Evolutionary conservation across 1,140 invertebrate genomes (phyloP), one percentile per base, ranked within the genome.

Genomic region (Hypsibius dujardini): DNA sequence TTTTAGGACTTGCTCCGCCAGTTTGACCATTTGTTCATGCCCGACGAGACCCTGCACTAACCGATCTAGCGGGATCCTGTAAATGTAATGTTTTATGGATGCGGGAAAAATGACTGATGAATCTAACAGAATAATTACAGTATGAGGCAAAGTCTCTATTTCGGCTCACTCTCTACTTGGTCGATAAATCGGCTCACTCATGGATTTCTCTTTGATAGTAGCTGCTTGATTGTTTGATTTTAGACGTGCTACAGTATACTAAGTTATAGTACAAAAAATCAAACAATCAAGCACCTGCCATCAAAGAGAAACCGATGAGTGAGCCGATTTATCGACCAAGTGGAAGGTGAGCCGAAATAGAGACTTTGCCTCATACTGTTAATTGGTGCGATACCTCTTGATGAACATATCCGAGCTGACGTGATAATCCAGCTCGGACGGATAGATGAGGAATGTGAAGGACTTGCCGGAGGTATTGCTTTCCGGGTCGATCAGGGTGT

Each of bases 381-480:
- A n/a, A n/a, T n/a, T n/a, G n/a, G n/a, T n/a, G n/a, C n/a, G n/a
- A n/a, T 67, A 67, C 62, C 62, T 7, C 42, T 42, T 7, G 7
- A 67, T 3, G 45, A 67, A 67, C 3, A 67, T 3, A 42, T 67
- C 42, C 7, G 62, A 14, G 42, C 62, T 67, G 62, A 67, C 62
- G 42, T 67, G 62, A 42, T 67, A 67, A 42, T 67, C 62, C 62
- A 67, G 62, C 45, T 67, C 62, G 42, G 62, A 67, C 3, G 62
- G 62, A 67, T 67, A 67, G 42, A 67, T 42, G 3, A 67, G 42
- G 42, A 67, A 67, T 42, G 62, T 42, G 42, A 67, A 67, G 7
- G 62, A 67, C 45, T 67, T 67, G 7, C 62, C 62, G 3, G 62
- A 3, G 3, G 62, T 3, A 42, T 42, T 67, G 7, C 7, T 67